phyloP scores from a whole-genome alignment of 2,113 vertebrate genomes.

The Anolis sagrei region DNA sequence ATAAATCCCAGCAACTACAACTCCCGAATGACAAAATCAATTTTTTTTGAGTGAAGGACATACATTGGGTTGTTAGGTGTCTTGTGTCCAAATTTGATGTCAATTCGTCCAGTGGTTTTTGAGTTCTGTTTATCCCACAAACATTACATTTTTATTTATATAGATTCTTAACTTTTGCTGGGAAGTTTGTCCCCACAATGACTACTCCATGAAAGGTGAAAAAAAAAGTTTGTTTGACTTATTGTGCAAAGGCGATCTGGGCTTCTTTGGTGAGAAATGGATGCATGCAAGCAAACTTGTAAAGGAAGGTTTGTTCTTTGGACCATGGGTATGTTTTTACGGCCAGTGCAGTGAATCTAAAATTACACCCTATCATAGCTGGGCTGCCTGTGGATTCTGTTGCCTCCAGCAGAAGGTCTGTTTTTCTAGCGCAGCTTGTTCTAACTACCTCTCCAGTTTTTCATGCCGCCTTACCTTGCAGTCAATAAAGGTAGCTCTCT shows the following conservation, averaged over 20 bases:
- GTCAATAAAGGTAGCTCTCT: conserved; percentile 74
- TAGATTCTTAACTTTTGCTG: not conserved
- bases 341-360: conserved; percentile 35
- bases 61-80: too few relatives aligned
- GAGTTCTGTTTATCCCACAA: too few relatives aligned
- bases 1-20: too few relatives aligned
- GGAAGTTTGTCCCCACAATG: not conserved
- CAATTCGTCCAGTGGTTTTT: too few relatives aligned
- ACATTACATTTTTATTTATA: too few relatives aligned
- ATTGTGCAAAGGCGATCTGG: conserved; percentile 34
- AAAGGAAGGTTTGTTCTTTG: conserved; percentile 39
- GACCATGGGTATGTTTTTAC: conserved; percentile 22
- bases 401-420: conserved; percentile 47
- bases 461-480: conserved; percentile 68
- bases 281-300: conserved; percentile 1
- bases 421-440: conserved; percentile 57
- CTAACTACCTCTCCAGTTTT: conserved; percentile 52
- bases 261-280: not conserved
- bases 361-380: conserved; percentile 34
- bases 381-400: conserved; percentile 41
- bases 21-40: too few relatives aligned
- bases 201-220: conserved; percentile 30
- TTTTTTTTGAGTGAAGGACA: too few relatives aligned
- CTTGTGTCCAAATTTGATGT: too few relatives aligned
- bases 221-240: conserved; percentile 17